Base-by-base conservation (phyloP, 2,113 vertebrate species). In the Neoarius graeffei region DNA sequence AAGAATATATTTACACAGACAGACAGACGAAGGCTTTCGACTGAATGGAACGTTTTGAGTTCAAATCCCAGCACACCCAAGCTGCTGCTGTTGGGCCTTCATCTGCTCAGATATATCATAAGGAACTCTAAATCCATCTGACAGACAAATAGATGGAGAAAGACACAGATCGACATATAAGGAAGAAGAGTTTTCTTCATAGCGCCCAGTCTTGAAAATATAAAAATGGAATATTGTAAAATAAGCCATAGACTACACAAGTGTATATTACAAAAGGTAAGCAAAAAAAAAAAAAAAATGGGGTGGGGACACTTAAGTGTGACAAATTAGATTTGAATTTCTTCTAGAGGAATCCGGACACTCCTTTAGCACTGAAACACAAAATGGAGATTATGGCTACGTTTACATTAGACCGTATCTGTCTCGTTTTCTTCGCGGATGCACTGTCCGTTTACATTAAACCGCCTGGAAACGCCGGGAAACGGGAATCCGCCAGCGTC, bases 1-100 rank as follows among this genome's bases (percentile, higher is more conserved):
- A 67, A 27, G 30, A 79, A 66, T 64, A 88, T 88, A 83, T 77
- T 76, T 57, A 73, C 13, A 20, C 57, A 82, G 57, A 25, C 57
- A 25, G 57, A 62, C 30, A 14, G 30, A 62, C 15, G 27, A 79
- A 42, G 2, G 10, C 30, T 62, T 54, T 60, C 23, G 79, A 60
- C 54, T 60, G 60, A 60, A 81, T 59, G 30, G 20, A 62, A 77
- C 20, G 19, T 60, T 42, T 20, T 25, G 57, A 62, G 57, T 23
- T 82, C 57, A 81, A 60, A 60, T 81, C 57, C 80, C 56, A 35
- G 27, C 27, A 35, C 17, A 48, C 59, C 48, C 30, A 42, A 62
- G 80, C 19, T 10, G 30, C 9, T 48, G 30, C 57, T 82, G 19
- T 62, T 23, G 17, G 8, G 56, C 56, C 14, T 81, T 59, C 17